Base-by-base conservation (phyloP, 2,888 invertebrate species). In the Diadegma fenestrale region DNA sequence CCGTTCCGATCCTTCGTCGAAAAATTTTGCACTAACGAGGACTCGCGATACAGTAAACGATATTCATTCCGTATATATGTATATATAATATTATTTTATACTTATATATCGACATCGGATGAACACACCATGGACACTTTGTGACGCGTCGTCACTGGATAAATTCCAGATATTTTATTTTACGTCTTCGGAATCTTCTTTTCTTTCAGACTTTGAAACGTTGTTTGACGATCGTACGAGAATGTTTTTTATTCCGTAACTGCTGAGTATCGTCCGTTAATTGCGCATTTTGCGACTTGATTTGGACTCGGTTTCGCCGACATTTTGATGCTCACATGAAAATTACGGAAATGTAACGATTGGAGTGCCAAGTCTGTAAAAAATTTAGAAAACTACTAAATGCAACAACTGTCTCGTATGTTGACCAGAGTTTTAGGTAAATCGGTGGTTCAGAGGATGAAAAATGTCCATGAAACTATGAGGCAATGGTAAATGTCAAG, bases 1-100 rank as follows among this genome's bases (percentile, higher is more conserved):
- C 75, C 71, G 63, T 8, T 73, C 54, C 26, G 66, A 63, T 77
- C 64, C 69, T 66, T 43, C 54, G 71, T 63, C 30, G 6, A 76
- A 82, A 76, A 76, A 63, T 68, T 64, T 71, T 26, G 19, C 72
- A 73, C 85, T 82, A 81, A 81, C 81, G 81, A 85, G 78, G 68
- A 61, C 51, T 75, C 22, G 61, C 58, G 66, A 83, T 76, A 48
- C 17, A 72, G 22, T 14, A 43, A 75, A 73, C 43, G 61, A 72
- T 51, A 58, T 30, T 51, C 2, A 68, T 45, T 68, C 45, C 17
- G 1, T 26, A 8, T 48, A n/a, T 45, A 14, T 63, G 45, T 17
- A 10, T 43, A 33, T 5, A 54, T 12, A 30, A 54, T 12, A 30
- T 37, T 12, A 2, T 41, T n/a, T 6, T 41, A 3, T 68, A 41